Evolutionary conservation across 1,140 invertebrate species (phyloP), one percentile per base, ranked within the genome.

Genomic region (Ostrea denselamellosa): DNA sequence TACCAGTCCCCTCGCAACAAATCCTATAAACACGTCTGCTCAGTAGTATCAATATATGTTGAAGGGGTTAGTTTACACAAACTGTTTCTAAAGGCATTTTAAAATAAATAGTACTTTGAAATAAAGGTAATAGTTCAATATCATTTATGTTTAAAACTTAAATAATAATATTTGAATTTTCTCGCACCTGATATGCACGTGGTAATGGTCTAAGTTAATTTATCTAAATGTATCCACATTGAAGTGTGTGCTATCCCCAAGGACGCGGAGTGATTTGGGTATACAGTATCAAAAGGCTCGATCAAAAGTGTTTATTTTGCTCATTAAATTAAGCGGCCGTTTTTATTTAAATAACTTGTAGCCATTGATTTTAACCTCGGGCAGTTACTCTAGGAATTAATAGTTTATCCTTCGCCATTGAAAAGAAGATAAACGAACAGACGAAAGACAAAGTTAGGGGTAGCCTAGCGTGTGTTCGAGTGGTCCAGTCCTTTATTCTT

Each of bases 311-410:
- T 77, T 77, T 77, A 77, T 77, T 77, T 25, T 77, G 22, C 68
- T 77, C 68, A 77, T 77, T 77, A 77, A 77, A 77, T 25, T 77
- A 34, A 77, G 68, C 68, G 28, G 68, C 5, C 68, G 28, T 77
- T 77, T 77, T 77, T 77, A 77, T 77, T 77, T 77, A 77, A 77
- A 25, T 77, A 77, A 77, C 68, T 77, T 77, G 68, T 77, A 77
- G 68, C 68, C 68, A 77, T 77, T 77, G 68, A 77, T 28, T 34
- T 34, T 77, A 77, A 34, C 68, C 68, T 77, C 28, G 12, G 25
- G 68, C 68, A 34, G 68, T 77, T 77, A 77, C 68, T 77, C 28
- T 77, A 77, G 68, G 68, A 77, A 77, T 77, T 77, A 77, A 77
- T 77, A 77, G 68, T 77, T 77, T 77, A 77, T 77, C 68, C 68